Evolutionary conservation across 2,113 vertebrate species (phyloP).

Genomic region (Piaya cayana): DNA sequence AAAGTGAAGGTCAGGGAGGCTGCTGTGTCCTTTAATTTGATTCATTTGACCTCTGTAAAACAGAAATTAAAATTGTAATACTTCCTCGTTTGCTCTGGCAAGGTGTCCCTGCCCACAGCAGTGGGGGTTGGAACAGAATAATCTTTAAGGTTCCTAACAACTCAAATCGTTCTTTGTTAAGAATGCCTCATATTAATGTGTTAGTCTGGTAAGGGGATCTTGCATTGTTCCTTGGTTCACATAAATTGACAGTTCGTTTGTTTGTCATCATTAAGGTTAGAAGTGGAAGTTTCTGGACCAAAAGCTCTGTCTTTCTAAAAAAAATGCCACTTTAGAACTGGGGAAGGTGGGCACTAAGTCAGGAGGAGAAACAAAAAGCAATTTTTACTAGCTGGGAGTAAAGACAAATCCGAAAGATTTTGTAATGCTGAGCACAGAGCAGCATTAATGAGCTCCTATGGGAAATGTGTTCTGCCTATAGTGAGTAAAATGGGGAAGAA

Average conservation of each 20-base stretch:
- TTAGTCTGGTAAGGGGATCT: not conserved
- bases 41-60: not conserved
- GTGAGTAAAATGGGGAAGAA: not conserved
- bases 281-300: not conserved
- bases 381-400: not conserved
- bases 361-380: not conserved
- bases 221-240: not conserved
- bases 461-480: not conserved
- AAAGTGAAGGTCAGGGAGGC: not conserved
- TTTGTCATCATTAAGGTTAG: not conserved
- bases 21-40: not conserved
- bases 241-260: not conserved
- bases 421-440: constrained; percentile 34
- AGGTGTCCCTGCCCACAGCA: not conserved
- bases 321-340: not conserved
- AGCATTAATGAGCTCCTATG: constrained; percentile 30
- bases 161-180: too few relatives aligned
- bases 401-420: not conserved
- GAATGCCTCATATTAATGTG: too few relatives aligned
- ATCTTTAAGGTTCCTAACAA: too few relatives aligned
- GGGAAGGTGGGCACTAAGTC: not conserved
- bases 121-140: too few relatives aligned
- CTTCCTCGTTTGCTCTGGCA: not conserved
- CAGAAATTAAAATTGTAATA: not conserved
- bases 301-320: not conserved